Evolutionary conservation across 2,113 vertebrate species (phyloP).

Genomic region (Oncorhynchus kisutch): DNA sequence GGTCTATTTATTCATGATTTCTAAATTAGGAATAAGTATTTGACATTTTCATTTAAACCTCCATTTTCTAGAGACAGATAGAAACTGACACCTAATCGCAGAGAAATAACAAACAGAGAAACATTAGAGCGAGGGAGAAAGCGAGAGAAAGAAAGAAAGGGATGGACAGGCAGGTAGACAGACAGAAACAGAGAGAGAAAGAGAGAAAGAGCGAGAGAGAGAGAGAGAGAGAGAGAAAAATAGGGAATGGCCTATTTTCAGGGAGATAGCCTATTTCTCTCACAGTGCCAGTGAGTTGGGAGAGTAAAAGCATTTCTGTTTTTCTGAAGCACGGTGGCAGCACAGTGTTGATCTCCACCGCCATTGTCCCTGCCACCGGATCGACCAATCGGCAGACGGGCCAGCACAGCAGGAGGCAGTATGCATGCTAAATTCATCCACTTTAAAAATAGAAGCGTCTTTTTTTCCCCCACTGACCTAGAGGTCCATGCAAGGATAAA

Average conservation of each 20-base stretch:
- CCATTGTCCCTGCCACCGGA: slow-evolving; percentile 40
- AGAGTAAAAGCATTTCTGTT: not conserved
- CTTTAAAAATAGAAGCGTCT: slow-evolving; percentile 89
- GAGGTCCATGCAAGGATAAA: slow-evolving; percentile 78
- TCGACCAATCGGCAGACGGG: slow-evolving; percentile 19
- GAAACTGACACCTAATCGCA: not conserved
- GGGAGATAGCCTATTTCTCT: not conserved
- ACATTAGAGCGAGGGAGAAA: too few species aligned
- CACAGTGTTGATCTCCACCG: slow-evolving; percentile 14
- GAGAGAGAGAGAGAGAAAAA: too few species aligned
- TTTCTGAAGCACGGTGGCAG: slow-evolving; percentile 55
- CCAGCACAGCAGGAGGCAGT: slow-evolving; percentile 34
- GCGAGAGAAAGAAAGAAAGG: too few species aligned
- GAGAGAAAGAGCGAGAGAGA: too few species aligned
- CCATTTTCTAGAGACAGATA: not conserved
- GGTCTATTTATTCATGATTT: too few species aligned
- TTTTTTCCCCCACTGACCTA: slow-evolving; percentile 80
- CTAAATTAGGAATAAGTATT: too few species aligned
- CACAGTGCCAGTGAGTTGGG: too few species aligned
- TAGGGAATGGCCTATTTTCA: not conserved
- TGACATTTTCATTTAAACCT: too few species aligned
- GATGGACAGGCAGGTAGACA: too few species aligned
- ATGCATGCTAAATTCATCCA: slow-evolving; percentile 73
- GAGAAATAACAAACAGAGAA: not conserved
- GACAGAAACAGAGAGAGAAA: too few species aligned